Conservation (phyloP, 2,113 vertebrate species). For the Cairina moschata region DNA sequence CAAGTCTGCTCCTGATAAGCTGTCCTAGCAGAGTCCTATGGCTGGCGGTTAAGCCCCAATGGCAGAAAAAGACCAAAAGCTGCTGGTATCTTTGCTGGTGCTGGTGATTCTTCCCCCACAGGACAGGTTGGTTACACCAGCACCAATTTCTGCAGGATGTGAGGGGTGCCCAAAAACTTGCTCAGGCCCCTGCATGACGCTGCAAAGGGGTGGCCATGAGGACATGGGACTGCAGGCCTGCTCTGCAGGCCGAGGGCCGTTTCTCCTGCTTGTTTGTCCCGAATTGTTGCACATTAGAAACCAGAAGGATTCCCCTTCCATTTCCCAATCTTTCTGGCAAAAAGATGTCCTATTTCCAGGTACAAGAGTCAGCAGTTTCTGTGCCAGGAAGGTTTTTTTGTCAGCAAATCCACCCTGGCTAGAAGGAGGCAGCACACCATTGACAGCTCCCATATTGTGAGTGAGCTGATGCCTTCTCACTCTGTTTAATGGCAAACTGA, state of each 20-base stretch:
- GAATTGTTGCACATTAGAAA: background rate
- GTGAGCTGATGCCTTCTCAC: background rate
- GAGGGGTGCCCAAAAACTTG: background rate
- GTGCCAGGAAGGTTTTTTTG: background rate
- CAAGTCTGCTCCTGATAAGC: background rate
- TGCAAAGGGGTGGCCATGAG: background rate
- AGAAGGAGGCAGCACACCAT: accelerated
- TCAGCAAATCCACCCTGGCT: background rate
- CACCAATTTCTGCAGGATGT: background rate
- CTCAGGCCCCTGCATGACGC: background rate
- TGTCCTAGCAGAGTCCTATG: background rate
- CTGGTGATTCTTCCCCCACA: background rate
- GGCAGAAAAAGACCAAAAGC: background rate
- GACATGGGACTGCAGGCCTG: background rate
- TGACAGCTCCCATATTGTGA: background rate
- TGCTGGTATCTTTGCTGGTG: background rate
- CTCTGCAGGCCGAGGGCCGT: background rate
- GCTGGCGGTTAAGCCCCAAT: background rate
- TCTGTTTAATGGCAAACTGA: background rate
- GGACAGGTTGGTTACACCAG: background rate
- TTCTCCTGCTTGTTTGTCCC: background rate
- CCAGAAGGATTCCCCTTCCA: background rate
- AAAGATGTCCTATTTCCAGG: background rate
- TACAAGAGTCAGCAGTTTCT: background rate
- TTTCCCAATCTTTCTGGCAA: background rate